Evolutionary conservation across 1,140 invertebrate species (phyloP).

Genomic region (Drosophila watanabei): DNA sequence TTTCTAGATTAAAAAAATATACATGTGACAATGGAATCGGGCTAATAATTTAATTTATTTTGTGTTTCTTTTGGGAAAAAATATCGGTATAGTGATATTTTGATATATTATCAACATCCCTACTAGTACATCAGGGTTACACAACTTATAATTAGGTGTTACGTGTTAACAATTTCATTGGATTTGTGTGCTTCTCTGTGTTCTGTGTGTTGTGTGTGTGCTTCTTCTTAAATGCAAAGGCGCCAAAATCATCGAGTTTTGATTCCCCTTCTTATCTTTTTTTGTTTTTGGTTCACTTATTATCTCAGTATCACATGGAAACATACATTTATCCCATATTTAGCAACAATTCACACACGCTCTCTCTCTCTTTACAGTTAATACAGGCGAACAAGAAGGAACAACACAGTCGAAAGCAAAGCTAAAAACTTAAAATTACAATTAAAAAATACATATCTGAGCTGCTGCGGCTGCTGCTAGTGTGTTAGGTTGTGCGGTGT

Average conservation of each 20-base stretch:
- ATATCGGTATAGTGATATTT: constrained; percentile 9
- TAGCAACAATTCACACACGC: constrained; percentile 75
- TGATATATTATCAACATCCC: constrained; percentile 13
- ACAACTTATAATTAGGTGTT: constrained; percentile 17
- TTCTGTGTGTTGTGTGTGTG: constrained; percentile 35
- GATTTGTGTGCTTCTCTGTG: constrained; percentile 16
- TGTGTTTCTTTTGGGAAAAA: neutral
- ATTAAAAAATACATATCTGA: constrained; percentile 32
- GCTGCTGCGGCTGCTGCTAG: constrained; percentile 6
- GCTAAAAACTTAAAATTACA: constrained; percentile 28
- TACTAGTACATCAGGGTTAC: constrained; percentile 30
- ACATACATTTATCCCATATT: constrained; percentile 66
- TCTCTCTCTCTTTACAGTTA: constrained; percentile 13
- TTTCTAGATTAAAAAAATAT: neutral
- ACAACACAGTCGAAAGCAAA: constrained; percentile 42
- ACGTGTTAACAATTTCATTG: constrained; percentile 28
- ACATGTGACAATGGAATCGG: neutral
- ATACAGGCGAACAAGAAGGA: constrained; percentile 19
- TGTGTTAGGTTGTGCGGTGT: constrained; percentile 16
- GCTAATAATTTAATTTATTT: constrained; percentile 15
- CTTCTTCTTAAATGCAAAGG: constrained; percentile 49
- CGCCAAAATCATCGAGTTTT: constrained; percentile 52
- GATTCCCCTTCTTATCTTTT: neutral
- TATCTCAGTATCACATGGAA: constrained; percentile 85
- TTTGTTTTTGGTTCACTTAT: constrained; percentile 74